Evolutionary conservation across 2,888 invertebrate species (phyloP).

Genomic region (Ochropacha duplaris): DNA sequence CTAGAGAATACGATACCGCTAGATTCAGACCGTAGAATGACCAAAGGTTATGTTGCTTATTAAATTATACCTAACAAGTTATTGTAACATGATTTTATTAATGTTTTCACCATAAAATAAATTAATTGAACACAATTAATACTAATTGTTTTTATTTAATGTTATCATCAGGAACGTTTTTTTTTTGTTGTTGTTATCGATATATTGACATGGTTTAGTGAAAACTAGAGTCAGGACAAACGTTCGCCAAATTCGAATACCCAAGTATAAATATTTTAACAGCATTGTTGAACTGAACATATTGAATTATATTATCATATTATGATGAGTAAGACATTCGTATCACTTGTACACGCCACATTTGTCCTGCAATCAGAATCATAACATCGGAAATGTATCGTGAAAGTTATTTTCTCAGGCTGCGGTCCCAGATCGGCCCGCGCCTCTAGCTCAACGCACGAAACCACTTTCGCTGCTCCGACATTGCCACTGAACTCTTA

Average conservation of each 20-base stretch:
- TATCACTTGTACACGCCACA: constrained; percentile 22
- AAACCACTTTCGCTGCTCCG: constrained; percentile 75
- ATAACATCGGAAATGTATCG: constrained; percentile 71
- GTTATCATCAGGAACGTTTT: background rate
- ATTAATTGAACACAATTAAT: too few relatives aligned
- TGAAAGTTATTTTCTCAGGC: constrained; percentile 80
- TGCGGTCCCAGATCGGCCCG: constrained; percentile 60
- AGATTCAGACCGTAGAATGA: too few relatives aligned
- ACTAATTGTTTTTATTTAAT: too few relatives aligned
- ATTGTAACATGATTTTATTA: background rate
- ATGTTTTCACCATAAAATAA: background rate
- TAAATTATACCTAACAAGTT: too few relatives aligned
- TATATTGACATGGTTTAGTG: too few relatives aligned
- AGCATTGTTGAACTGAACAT: background rate
- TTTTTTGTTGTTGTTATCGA: background rate
- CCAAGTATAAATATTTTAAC: too few relatives aligned
- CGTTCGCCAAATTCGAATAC: too few relatives aligned
- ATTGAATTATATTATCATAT: background rate
- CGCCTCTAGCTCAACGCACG: constrained; percentile 55
- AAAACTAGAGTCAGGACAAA: too few relatives aligned
- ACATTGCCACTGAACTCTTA: constrained; percentile 52
- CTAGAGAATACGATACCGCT: background rate
- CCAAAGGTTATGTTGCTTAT: too few relatives aligned
- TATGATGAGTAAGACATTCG: background rate
- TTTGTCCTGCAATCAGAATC: constrained; percentile 56